These are phyloP conservation scores for Phoeniculus purpureus DNA, from an alignment of 2,797 vertebrate species.

Conservation along the genomic window DNA sequence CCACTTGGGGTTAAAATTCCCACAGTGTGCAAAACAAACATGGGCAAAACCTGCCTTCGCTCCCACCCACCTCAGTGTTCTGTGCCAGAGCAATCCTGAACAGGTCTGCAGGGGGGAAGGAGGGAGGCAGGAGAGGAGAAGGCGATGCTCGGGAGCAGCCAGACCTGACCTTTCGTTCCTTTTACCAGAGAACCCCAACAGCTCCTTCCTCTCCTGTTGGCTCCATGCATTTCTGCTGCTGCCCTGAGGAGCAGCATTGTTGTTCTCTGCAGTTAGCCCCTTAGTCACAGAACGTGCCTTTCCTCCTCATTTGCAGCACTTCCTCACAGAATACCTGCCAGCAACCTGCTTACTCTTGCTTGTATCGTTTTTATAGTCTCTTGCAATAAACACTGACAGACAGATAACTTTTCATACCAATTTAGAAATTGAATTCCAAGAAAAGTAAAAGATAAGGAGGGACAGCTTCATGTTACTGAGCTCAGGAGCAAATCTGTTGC, in stretches of 20 bases:
- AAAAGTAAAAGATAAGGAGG: neutral
- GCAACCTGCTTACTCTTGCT: neutral
- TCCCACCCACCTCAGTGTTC: neutral
- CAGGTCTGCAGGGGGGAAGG: neutral
- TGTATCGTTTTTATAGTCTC: neutral
- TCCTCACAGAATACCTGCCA: neutral
- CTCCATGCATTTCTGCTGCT: neutral
- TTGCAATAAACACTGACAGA: neutral
- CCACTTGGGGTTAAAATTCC: constrained; percentile 10
- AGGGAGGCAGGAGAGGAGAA: neutral
- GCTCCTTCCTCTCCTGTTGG: neutral
- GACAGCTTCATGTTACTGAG: neutral
- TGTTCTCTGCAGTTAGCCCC: neutral
- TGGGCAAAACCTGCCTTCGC: neutral
- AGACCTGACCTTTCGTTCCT: constrained; percentile 19
- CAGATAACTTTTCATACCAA: neutral
- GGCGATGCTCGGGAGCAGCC: neutral
- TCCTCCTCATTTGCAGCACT: neutral
- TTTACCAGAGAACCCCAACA: neutral
- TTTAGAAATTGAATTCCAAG: neutral
- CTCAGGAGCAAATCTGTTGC: neutral
- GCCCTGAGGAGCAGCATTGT: neutral
- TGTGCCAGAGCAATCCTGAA: neutral
- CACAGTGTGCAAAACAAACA: neutral
- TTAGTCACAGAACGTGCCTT: neutral